phyloP scores from a whole-genome alignment of 2,797 vertebrate species.

The Pampus argenteus region DNA sequence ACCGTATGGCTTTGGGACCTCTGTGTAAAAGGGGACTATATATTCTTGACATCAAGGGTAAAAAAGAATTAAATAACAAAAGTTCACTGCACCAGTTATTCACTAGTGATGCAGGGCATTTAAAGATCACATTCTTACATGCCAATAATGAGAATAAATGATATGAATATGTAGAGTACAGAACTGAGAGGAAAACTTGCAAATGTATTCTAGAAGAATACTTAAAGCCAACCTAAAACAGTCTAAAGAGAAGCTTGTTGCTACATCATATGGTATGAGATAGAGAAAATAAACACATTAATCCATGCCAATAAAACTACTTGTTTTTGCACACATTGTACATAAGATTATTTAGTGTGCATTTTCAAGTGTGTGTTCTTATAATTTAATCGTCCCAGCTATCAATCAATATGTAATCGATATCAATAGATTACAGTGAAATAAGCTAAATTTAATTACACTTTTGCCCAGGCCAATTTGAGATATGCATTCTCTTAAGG shows the following conservation, averaged over 20 bases:
- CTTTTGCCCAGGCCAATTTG: no score
- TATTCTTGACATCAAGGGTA: conserved; percentile 33
- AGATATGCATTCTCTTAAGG: no score
- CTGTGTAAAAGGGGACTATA: conserved; percentile 8
- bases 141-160: conserved; percentile 24
- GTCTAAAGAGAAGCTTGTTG: neutral
- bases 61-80: conserved; percentile 6
- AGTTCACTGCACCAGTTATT: conserved; percentile 5
- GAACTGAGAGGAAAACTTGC: conserved; percentile 12
- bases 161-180: conserved; percentile 7
- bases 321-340: no score
- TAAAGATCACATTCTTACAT: conserved; percentile 7
- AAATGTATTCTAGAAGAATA: conserved; percentile 13
- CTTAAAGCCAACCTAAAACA: conserved; percentile 3
- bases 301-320: neutral
- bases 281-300: neutral
- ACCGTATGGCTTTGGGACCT: conserved; percentile 4
- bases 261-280: neutral
- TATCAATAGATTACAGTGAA: no score
- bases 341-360: neutral
- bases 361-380: neutral
- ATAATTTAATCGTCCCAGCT: neutral
- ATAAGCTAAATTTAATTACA: no score
- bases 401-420: no score
- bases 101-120: neutral